Evolutionary conservation across 2,797 vertebrate species (phyloP).

Genomic region (Schizopygopsis malacanthus): DNA sequence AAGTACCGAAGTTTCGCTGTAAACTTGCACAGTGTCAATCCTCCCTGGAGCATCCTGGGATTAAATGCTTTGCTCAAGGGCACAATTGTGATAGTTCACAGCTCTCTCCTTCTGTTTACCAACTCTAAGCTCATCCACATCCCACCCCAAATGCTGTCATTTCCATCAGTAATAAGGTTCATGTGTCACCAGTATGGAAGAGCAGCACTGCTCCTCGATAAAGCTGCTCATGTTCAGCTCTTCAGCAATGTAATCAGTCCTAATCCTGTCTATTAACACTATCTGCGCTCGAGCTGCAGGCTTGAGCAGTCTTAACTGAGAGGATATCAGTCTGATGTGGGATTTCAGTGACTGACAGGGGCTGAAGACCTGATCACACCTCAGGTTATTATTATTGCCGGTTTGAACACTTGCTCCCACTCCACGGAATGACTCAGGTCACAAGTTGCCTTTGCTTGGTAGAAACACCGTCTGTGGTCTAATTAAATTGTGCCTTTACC

Average conservation of each 20-base stretch:
- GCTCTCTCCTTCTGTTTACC: background rate
- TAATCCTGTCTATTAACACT: slow-evolving; percentile 46
- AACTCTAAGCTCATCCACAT: background rate
- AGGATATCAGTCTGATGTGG: slow-evolving; percentile 37
- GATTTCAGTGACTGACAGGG: slow-evolving; percentile 15
- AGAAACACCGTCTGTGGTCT: slow-evolving; percentile 14
- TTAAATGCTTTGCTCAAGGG: background rate
- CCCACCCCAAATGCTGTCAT: background rate
- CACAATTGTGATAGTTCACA: background rate
- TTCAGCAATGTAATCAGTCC: slow-evolving; percentile 40
- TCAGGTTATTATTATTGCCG: slow-evolving; percentile 21
- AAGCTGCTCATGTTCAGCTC: slow-evolving; percentile 25
- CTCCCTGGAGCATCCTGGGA: background rate
- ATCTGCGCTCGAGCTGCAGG: slow-evolving; percentile 16
- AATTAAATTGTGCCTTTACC: slow-evolving; percentile 26
- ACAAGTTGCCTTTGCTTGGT: slow-evolving; percentile 8
- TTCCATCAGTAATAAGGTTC: slow-evolving; percentile 16
- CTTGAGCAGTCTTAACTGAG: slow-evolving; percentile 44
- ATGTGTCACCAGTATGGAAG: slow-evolving; percentile 1
- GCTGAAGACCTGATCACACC: slow-evolving; percentile 29
- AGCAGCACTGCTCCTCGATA: background rate
- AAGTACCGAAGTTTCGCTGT: background rate
- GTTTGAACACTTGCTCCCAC: slow-evolving; percentile 5
- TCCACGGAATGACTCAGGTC: slow-evolving; percentile 10
- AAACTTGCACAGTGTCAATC: background rate